A percentile compares a stretch with the other conserved stretches of the same genome.
phyloP scores from a whole-genome alignment of 1,140 invertebrate species.

The Pseudomyrmex flavicornis region DNA sequence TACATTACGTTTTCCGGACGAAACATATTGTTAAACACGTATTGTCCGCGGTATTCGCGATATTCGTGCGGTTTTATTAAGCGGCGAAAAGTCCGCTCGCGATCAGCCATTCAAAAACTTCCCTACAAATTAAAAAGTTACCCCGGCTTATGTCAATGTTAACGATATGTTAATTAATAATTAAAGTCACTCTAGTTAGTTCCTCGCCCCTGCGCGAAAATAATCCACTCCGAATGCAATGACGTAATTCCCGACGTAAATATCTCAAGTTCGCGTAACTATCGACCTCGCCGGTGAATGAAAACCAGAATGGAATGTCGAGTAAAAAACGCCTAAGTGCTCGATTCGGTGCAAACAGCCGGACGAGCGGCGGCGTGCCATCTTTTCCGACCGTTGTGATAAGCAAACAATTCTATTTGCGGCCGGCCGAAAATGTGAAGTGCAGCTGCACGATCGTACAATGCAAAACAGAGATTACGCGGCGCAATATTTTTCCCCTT shows the following conservation, averaged over 20 bases:
- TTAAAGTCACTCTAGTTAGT: slow-evolving; percentile 50
- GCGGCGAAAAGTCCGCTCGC: slow-evolving; percentile 18
- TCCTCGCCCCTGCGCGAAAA: slow-evolving; percentile 10
- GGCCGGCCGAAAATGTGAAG: background rate
- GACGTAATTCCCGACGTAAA: slow-evolving; percentile 13
- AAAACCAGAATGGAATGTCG: background rate
- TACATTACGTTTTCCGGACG: background rate
- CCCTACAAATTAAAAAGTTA: slow-evolving; percentile 60
- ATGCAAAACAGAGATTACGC: slow-evolving; percentile 39
- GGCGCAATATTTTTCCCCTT: slow-evolving; percentile 42
- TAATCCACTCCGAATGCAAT: slow-evolving; percentile 8
- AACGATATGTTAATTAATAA: slow-evolving; percentile 66
- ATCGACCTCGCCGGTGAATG: background rate
- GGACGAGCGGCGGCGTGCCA: background rate
- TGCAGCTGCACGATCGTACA: slow-evolving; percentile 1
- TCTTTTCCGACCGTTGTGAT: background rate
- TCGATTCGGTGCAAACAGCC: background rate
- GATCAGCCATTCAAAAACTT: background rate
- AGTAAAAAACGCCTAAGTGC: background rate
- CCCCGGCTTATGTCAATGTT: slow-evolving; percentile 3
- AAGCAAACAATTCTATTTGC: slow-evolving; percentile 8
- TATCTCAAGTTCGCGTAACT: background rate
- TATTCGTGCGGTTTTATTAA: background rate
- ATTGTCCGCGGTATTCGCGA: too few species aligned
- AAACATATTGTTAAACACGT: background rate